Percentiles rank a stretch among this genome's conserved stretches.
Conservation (phyloP, 2,797 vertebrate genomes). For the Botia kubotai region DNA sequence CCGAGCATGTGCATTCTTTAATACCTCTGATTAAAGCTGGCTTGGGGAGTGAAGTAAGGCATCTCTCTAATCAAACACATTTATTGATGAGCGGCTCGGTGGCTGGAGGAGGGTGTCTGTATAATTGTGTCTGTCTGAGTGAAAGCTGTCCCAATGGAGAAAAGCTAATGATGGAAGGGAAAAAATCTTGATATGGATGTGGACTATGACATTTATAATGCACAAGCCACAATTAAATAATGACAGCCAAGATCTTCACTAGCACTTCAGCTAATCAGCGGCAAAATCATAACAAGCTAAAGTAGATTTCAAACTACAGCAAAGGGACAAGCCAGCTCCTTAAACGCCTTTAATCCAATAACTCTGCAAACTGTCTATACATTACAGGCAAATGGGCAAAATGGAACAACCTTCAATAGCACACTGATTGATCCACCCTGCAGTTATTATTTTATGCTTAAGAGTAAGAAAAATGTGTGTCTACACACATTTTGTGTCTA, state of each 20-base stretch:
- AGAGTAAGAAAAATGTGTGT: neutral
- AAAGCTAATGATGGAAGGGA: conserved; percentile 16
- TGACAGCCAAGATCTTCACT: conserved; percentile 2
- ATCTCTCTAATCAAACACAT: conserved; percentile 49
- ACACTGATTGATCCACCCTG: neutral
- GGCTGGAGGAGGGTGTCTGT: conserved; percentile 45
- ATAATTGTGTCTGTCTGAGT: conserved; percentile 44
- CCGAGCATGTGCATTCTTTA: conserved; percentile 54
- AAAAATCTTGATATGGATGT: conserved; percentile 4
- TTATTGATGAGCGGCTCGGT: conserved; percentile 57
- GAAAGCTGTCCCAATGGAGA: conserved; percentile 35
- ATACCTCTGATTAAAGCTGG: conserved; percentile 62
- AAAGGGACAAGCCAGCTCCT: conserved; percentile 1
- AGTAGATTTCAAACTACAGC: conserved; percentile 14
- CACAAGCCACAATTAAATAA: conserved; percentile 30
- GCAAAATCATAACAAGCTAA: conserved; percentile 36
- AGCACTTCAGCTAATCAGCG: conserved; percentile 16
- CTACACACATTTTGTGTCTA: too few relatives aligned
- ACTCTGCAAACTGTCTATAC: conserved; percentile 2
- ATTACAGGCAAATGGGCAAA: neutral
- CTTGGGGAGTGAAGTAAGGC: conserved; percentile 50
- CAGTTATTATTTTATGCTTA: neutral
- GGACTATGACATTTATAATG: conserved; percentile 36
- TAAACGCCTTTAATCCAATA: conserved; percentile 6
- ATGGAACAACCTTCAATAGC: neutral